Base-by-base conservation (phyloP, 2,113 vertebrate genomes). In the Cavia porcellus region DNA sequence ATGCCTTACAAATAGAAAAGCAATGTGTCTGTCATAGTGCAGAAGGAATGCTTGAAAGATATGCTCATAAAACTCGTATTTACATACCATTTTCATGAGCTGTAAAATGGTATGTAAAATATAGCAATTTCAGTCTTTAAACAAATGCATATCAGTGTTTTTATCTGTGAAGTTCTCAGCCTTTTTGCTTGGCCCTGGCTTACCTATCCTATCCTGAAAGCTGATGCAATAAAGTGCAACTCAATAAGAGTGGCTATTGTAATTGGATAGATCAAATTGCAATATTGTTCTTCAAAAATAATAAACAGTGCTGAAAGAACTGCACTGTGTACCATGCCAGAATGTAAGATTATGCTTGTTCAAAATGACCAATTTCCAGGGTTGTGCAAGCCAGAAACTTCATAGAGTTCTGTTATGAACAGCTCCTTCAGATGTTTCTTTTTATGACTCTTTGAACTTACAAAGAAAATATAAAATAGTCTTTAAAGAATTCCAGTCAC, bases 141-240 rank as follows among this genome's bases (percentile, higher is more conserved):
- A 86, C 35, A 93, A 84, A 92, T 35, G 19, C 35, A 19, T 5
- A 0, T 62, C 22, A 52, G 70, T 79, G 28, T 81, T 82, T 91
- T 87, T 86, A 70, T 32, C 62, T 22, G 68, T 70, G 50, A 7
- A 52, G n/a, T 86, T 75, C 47, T 57, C 85, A 68, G 88, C 72
- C 38, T 61, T 87, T 92, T 57, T 55, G 25, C 22, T 72, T 79
- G 95, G 92, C 77, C 35, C 13, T 28, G 80, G 52, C 42, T 25
- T 35, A 35, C 28, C 66, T 47, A 3, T 4, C 57, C 59, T 90
- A 25, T 30, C 30, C 57, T 50, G 6, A n/a, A 22, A 83, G 88
- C 93, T 97, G 97, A 98, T 95, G 97, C 89, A 96, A 95, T 80
- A 30, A 52, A 79, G 47, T 55, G 87, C 80, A 97, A 97, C 22